These are phyloP conservation scores for Gasterosteus nipponicus DNA, from an alignment of 2,113 vertebrate genomes.

Conservation along the genomic window DNA sequence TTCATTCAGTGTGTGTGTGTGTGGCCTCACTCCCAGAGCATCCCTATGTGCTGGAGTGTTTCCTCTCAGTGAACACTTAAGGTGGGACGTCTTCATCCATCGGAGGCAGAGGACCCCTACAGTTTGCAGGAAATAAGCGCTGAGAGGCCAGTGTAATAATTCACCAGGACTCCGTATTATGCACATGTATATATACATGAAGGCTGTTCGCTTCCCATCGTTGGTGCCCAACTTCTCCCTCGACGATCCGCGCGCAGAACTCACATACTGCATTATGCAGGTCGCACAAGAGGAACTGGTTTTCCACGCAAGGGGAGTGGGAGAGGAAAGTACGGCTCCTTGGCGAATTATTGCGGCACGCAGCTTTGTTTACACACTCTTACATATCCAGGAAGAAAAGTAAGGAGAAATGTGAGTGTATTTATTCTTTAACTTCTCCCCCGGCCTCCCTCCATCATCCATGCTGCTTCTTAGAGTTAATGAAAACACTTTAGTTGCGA, in stretches of 20 bases:
- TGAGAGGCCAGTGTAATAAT: slow-evolving; percentile 58
- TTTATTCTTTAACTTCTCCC: slow-evolving; percentile 27
- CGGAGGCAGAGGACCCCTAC: slow-evolving; percentile 14
- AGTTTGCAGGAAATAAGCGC: slow-evolving; percentile 43
- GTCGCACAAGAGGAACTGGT: slow-evolving; percentile 50
- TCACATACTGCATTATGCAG: slow-evolving; percentile 71
- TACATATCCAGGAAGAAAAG: slow-evolving; percentile 47
- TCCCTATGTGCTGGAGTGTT: slow-evolving; percentile 53
- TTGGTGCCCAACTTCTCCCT: slow-evolving; percentile 50
- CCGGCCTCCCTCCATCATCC: slow-evolving; percentile 32
- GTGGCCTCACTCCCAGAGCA: slow-evolving; percentile 28
- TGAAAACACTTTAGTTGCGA: slow-evolving; percentile 54
- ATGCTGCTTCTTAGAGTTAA: slow-evolving; percentile 61
- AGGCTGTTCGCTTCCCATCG: slow-evolving; percentile 50
- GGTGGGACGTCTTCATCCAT: slow-evolving; percentile 55
- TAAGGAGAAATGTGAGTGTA: slow-evolving; percentile 16
- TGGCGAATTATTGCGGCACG: slow-evolving; percentile 50
- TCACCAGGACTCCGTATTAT: slow-evolving; percentile 57
- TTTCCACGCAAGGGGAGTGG: slow-evolving; percentile 30
- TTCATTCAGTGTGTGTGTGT: slow-evolving; percentile 46
- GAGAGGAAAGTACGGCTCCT: slow-evolving; percentile 38
- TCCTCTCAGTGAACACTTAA: slow-evolving; percentile 53
- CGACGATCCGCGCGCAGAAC: slow-evolving; percentile 55
- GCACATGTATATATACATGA: slow-evolving; percentile 41
- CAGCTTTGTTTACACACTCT: slow-evolving; percentile 50